Percentiles rank a stretch among this genome's conserved stretches.
phyloP scores from a whole-genome alignment of 1,140 invertebrate species.

The Euglossa dilemma region DNA sequence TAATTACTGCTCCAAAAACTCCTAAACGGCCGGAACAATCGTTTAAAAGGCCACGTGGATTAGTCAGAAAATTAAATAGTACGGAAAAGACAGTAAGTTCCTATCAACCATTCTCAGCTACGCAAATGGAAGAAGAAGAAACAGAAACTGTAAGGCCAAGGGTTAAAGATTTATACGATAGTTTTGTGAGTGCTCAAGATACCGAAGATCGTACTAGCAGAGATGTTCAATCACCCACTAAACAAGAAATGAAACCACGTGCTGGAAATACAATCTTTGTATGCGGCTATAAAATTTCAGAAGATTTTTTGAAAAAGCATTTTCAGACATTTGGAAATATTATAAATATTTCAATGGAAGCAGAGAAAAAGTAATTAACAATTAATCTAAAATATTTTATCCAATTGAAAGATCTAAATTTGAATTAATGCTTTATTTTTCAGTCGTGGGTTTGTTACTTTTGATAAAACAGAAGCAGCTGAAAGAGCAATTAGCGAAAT shows the following conservation, averaged over 20 bases:
- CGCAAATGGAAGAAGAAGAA: conserved; percentile 87
- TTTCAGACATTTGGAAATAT: conserved; percentile 91
- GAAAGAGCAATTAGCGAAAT: conserved; percentile 94
- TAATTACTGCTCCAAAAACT: conserved; percentile 92
- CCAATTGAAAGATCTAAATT: not conserved
- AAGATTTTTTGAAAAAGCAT: conserved; percentile 91
- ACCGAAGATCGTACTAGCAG: conserved; percentile 84
- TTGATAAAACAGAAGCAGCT: conserved; percentile 94
- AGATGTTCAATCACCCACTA: conserved; percentile 82
- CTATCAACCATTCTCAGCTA: conserved; percentile 95
- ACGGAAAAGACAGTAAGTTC: conserved; percentile 89
- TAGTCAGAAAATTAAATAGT: conserved; percentile 91
- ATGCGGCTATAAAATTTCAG: conserved; percentile 90
- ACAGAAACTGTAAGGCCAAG: conserved; percentile 76
- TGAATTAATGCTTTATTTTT: conserved; percentile 65
- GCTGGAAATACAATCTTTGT: conserved; percentile 94
- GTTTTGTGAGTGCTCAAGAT: conserved; percentile 92
- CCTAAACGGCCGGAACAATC: conserved; percentile 91
- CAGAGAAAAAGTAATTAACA: conserved; percentile 90
- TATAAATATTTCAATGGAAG: conserved; percentile 94
- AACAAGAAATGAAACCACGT: conserved; percentile 85
- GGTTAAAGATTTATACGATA: conserved; percentile 93
- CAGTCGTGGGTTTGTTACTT: conserved; percentile 95
- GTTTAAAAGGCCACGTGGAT: conserved; percentile 90
- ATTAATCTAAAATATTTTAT: not conserved